Percentiles rank a stretch among this genome's conserved stretches.
phyloP scores from a whole-genome alignment of 1,140 invertebrate species.

The Triops longicaudatus region DNA sequence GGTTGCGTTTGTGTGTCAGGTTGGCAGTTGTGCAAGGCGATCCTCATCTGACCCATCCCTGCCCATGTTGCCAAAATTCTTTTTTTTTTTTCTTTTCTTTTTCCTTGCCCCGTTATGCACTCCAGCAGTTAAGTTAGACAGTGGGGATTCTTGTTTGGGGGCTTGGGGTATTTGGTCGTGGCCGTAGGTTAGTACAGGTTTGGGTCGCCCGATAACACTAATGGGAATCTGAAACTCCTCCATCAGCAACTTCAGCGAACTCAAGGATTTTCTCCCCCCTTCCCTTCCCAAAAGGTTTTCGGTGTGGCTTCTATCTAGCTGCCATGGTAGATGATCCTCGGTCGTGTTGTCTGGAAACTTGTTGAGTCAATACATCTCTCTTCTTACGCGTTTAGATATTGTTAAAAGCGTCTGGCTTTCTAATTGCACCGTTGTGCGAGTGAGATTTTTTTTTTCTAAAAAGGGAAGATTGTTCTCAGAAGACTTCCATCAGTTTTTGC shows the following conservation, averaged over 20 bases:
- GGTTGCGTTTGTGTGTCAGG: neutral
- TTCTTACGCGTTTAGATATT: neutral
- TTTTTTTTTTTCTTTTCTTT: neutral
- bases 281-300: neutral
- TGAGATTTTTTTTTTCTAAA: no score
- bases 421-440: neutral
- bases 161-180: neutral
- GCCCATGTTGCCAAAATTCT: neutral
- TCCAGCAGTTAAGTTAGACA: neutral
- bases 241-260: neutral
- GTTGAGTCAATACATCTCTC: neutral
- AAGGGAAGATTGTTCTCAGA: no score
- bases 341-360: neutral
- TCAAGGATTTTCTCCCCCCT: neutral
- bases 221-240: conserved; percentile 10
- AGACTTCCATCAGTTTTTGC: no score
- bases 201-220: conserved; percentile 10
- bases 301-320: neutral
- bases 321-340: neutral
- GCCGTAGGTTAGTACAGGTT: conserved; percentile 10
- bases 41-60: neutral
- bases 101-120: neutral
- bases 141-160: neutral
- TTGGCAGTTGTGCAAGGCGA: neutral
- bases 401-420: neutral